Evolutionary conservation across 2,113 vertebrate genomes (phyloP).

Genomic region (Vulpes lagopus): DNA sequence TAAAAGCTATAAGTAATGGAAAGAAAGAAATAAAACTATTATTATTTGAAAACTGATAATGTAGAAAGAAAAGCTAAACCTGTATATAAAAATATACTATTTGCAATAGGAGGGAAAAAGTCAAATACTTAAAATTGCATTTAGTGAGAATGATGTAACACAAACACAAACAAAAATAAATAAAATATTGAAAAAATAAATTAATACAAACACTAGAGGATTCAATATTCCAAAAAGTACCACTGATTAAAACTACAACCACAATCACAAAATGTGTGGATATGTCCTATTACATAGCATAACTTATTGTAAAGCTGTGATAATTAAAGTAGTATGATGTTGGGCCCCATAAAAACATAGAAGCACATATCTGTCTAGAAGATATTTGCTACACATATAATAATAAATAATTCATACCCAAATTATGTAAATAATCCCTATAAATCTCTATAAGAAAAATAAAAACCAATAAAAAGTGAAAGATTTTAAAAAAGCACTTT

Average conservation of each 20-base stretch:
- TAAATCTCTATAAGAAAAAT: not conserved
- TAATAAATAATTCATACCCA: not conserved
- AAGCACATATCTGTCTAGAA: not conserved
- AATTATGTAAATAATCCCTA: not conserved
- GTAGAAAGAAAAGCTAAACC: not conserved
- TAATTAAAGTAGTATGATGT: not conserved
- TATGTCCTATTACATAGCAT: not conserved
- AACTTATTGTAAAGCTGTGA: not conserved
- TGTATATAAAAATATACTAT: not conserved
- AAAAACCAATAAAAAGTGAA: not conserved
- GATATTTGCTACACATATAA: not conserved
- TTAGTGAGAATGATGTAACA: not conserved
- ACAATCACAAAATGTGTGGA: not conserved
- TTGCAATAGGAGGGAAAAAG: not conserved
- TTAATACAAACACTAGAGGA: not conserved
- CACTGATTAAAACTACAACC: not conserved
- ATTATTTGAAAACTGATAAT: not conserved
- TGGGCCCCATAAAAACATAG: not conserved
- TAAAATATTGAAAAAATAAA: not conserved
- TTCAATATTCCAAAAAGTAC: not conserved
- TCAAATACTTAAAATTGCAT: not conserved
- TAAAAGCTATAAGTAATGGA: not conserved
- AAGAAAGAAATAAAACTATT: not conserved
- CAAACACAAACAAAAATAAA: not conserved
- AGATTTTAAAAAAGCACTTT: not conserved